Evolutionary conservation across 2,113 vertebrate genomes (phyloP).

Genomic region (Sphyrna mokarran): DNA sequence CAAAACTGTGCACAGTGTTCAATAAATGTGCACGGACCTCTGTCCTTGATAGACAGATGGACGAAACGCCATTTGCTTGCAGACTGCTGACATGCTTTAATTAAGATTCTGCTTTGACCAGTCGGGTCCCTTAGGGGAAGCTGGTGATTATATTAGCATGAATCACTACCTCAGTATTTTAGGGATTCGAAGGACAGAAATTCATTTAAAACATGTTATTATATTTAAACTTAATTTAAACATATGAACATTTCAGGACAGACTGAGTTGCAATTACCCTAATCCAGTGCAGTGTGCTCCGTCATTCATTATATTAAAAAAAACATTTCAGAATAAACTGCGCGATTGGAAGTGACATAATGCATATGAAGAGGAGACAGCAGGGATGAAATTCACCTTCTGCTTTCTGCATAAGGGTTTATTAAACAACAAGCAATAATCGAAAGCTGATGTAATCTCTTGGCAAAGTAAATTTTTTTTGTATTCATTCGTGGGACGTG

Average conservation of each 20-base stretch:
- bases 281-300: neutral
- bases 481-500: too few species aligned
- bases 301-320: neutral
- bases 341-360: neutral
- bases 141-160: constrained; percentile 44
- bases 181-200: constrained; percentile 43
- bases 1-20: too few species aligned
- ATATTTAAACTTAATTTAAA: constrained; percentile 43
- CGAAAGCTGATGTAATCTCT: neutral
- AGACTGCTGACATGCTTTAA: constrained; percentile 50
- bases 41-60: constrained; percentile 52
- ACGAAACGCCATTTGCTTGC: constrained; percentile 42
- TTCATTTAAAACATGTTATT: constrained; percentile 43
- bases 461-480: too few species aligned
- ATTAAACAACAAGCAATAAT: neutral
- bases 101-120: constrained; percentile 42
- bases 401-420: neutral
- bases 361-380: neutral
- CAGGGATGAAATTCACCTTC: neutral
- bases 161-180: constrained; percentile 40
- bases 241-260: constrained; percentile 43
- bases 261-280: constrained; percentile 5
- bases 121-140: constrained; percentile 44
- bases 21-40: neutral
- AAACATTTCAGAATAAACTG: neutral